Base-by-base conservation (phyloP, 2,797 vertebrate genomes). In the Tadarida brasiliensis region DNA sequence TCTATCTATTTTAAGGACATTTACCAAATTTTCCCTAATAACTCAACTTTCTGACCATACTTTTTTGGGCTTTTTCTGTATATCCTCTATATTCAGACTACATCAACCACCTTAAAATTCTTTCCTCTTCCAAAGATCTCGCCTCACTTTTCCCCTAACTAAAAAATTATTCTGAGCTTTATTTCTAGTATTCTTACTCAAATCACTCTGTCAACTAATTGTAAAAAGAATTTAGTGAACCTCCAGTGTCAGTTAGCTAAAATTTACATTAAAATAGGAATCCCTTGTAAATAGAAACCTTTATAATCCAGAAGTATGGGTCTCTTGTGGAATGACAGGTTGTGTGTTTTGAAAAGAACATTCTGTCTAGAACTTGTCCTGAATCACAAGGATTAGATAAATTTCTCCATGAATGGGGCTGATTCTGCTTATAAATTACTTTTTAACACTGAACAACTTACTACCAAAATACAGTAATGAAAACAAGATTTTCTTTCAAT, bases 301-400 rank as follows among this genome's bases (percentile, higher is more conserved):
- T 78, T 70, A 92, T 77, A 26, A 15, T 56, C 4, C 54, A 74
- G 19, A 95, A 83, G 2, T n/a, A 30, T 65, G 17, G 2, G 4
- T 89, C 9, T 96, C 30, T 86, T 91, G 1, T 86, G 14, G 11
- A 95, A 91, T 74, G 28, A 74, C 17, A 96, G 22, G 16, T 87
- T 80, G 28, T 19, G 22, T 11, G 2, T 67, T 93, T 77, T 90
- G 28, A 44, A 96, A 90, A 81, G 7, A 77, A 57, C 4, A 73
- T 67, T 12, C 22, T 39, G 0, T 63, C 22, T 11, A 90, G 30
- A 94, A 77, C 12, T 90, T 73, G 24, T 94, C 57, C 83, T 17
- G 57, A 81, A 68, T 82, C 71, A 80, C 9, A 39, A 67, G 35
- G 67, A 61, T 59, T 80, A 91, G 49, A 63, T 92, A 67, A 35